Conservation (phyloP, 2,797 vertebrate species). For the Silurus aristotelis region DNA sequence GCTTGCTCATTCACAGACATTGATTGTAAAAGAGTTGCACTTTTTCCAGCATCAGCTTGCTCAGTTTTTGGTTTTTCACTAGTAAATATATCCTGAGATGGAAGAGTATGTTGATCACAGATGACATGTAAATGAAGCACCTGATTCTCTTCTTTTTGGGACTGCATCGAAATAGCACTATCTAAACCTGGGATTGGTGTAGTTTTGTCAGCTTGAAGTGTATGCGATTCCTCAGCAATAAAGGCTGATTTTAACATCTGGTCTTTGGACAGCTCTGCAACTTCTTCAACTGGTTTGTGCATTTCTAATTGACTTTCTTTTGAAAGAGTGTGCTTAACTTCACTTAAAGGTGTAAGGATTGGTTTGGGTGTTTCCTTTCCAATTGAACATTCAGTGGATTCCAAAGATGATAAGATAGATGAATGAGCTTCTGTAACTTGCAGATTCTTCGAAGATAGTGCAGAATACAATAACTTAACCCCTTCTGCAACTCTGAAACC, state of each 20-base stretch:
- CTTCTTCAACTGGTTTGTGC: slow-evolving; percentile 62
- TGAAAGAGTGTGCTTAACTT: slow-evolving; percentile 58
- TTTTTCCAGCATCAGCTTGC: slow-evolving; percentile 62
- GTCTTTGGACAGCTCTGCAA: slow-evolving; percentile 63
- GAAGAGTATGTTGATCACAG: slow-evolving; percentile 66
- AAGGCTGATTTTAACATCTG: slow-evolving; percentile 63
- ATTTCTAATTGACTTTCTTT: slow-evolving; percentile 67
- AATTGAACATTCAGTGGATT: slow-evolving; percentile 52
- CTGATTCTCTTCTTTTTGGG: slow-evolving; percentile 62
- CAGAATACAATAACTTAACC: slow-evolving; percentile 69
- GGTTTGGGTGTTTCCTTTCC: slow-evolving; percentile 59
- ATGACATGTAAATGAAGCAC: slow-evolving; percentile 72
- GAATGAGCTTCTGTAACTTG: slow-evolving; percentile 65
- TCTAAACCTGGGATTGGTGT: slow-evolving; percentile 58
- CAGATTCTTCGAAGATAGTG: slow-evolving; percentile 65
- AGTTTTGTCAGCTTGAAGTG: slow-evolving; percentile 65
- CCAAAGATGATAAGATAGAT: slow-evolving; percentile 58
- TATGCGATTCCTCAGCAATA: slow-evolving; percentile 69
- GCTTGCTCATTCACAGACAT: slow-evolving; percentile 68
- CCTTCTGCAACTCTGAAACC: slow-evolving; percentile 71
- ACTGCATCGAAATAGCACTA: slow-evolving; percentile 52
- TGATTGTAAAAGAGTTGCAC: slow-evolving; percentile 64
- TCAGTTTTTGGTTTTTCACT: slow-evolving; percentile 61
- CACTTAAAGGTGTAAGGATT: slow-evolving; percentile 63
- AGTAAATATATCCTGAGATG: slow-evolving; percentile 69